Percentiles rank a stretch among this genome's conserved stretches.
Evolutionary conservation across 2,113 vertebrate species (phyloP).

Genomic region (Dicentrarchus labrax): DNA sequence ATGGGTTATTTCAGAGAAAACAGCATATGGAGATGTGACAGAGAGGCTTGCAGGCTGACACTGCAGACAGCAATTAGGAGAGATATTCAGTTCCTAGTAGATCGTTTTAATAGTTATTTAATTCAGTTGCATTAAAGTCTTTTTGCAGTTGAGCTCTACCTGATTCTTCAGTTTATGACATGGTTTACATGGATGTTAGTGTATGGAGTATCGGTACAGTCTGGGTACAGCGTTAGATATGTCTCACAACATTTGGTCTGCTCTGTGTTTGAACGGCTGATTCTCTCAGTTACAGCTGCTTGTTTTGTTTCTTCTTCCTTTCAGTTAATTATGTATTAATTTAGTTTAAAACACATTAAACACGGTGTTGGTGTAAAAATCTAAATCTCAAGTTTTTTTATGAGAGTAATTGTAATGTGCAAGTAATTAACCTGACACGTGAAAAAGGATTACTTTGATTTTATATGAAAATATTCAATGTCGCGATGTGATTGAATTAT

Average conservation of each 20-base stretch:
- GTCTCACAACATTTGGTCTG: neutral
- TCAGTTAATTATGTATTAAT: neutral
- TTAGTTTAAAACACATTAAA: neutral
- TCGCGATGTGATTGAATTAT: conserved; percentile 14
- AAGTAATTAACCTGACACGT: conserved; percentile 8
- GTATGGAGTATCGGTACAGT: neutral
- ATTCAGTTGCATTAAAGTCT: conserved; percentile 42
- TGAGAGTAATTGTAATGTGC: neutral
- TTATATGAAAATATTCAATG: conserved; percentile 6
- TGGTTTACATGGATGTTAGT: neutral
- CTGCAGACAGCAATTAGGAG: conserved; percentile 65
- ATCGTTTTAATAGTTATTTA: conserved; percentile 36
- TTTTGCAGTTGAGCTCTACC: conserved; percentile 7
- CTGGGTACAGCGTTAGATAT: neutral
- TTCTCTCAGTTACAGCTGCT: neutral
- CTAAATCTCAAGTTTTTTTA: neutral
- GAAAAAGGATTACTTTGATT: neutral
- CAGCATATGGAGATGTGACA: conserved; percentile 71
- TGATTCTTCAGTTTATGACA: conserved; percentile 20
- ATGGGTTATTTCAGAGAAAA: conserved; percentile 48
- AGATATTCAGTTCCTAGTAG: conserved; percentile 38
- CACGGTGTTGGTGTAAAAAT: neutral
- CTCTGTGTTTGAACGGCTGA: neutral
- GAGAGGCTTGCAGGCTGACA: conserved; percentile 38
- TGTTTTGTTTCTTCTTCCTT: neutral